A percentile compares a stretch with the other conserved stretches of the same genome.
Evolutionary conservation across 2,113 vertebrate species (phyloP).

Genomic region (Pygoscelis adeliae): DNA sequence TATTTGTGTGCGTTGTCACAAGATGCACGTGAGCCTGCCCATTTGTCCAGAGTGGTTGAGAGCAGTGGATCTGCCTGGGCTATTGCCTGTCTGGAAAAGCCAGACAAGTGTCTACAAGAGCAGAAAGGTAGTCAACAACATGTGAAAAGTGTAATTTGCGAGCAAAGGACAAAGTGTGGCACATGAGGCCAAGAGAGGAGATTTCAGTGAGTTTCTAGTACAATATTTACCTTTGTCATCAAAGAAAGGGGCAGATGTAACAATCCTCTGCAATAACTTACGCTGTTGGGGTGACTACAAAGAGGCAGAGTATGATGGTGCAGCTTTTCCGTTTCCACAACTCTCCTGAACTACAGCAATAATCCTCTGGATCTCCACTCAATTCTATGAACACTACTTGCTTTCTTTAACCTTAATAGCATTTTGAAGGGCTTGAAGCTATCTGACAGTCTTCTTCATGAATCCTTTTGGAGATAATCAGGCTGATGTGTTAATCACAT

Average conservation of each 20-base stretch:
- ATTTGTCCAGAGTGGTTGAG: background rate
- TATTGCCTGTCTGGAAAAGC: background rate
- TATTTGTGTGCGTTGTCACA: background rate
- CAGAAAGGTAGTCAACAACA: background rate
- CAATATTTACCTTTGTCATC: background rate
- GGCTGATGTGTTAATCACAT: conserved; percentile 41
- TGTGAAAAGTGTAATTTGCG: background rate
- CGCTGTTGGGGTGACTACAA: background rate
- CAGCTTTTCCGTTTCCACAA: background rate
- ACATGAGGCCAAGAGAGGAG: background rate
- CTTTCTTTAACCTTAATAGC: conserved; percentile 14
- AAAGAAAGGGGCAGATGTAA: background rate
- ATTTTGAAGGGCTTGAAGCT: background rate
- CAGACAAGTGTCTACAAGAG: background rate
- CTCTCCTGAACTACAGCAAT: background rate
- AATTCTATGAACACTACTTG: background rate
- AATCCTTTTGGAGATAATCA: conserved; percentile 46
- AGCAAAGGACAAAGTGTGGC: background rate
- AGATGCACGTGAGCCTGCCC: background rate
- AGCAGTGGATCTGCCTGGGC: background rate
- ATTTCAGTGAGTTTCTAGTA: background rate
- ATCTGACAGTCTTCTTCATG: background rate
- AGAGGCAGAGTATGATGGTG: background rate
- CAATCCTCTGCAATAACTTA: background rate
- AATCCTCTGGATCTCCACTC: background rate